Base-by-base conservation (phyloP, 2,113 vertebrate genomes). In the Lasiurus cinereus region DNA sequence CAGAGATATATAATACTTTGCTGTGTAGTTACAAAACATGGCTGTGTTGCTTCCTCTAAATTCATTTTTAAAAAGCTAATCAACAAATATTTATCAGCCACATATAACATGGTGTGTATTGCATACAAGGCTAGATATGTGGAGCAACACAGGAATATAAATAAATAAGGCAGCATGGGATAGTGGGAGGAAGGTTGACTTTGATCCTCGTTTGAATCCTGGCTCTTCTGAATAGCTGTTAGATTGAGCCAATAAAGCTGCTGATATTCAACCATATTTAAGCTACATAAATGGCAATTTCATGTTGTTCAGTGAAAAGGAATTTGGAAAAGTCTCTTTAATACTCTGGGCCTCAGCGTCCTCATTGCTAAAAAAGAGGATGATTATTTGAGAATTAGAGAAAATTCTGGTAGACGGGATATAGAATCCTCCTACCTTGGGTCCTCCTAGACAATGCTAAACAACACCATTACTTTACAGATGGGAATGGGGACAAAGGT, bases 321-420 rank as follows among this genome's bases (percentile, higher is more conserved):
- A 69, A 78, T 69, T 69, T 54, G 33, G 54, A 64, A 89, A 86
- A 67, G 14, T 59, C 48, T 82, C 83, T 82, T 76, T 59, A 85
- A 52, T 88, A 62, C 16, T 52, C 43, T 59, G 56, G 36, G 21
- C 39, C n/a, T 93, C 43, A 72, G 33, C 54, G 78, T 77, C 8
- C 36, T 94, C 9, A 52, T 56, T 82, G 77, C 43, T 88, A 33
- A 88, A 66, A 62, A 15, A 33, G 14, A 79, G 46, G 18, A 54
- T 70, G 64, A 73, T 21, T 74, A 27, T 19, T 88, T 88, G 77
- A 92, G 43, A 89, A 92, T 87, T 69, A 56, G 64, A 79, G n/a
- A 83, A 78, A 62, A 52, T 29, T 64, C 15, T 56, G 83, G 24
- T 78, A 59, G 52, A 77, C 83, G 18, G 48, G n/a, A 19, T 66